Percentiles rank a stretch among this genome's conserved stretches.
phyloP scores from a whole-genome alignment of 2,888 invertebrate genomes.

The Macrophya alboannulata region DNA sequence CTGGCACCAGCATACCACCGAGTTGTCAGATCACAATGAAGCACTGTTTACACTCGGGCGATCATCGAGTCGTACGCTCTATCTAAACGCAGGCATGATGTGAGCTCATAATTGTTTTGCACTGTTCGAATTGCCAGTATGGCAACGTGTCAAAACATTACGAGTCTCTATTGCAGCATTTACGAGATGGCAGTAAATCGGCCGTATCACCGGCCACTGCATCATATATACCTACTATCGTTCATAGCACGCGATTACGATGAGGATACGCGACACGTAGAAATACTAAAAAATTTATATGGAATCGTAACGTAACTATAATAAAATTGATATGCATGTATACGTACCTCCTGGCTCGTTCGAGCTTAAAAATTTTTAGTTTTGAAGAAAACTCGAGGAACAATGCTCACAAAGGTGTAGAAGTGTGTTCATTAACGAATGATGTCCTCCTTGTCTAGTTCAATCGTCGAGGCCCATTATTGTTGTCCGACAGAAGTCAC shows the following conservation, averaged over 20 bases:
- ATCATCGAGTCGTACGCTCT: conserved; percentile 38
- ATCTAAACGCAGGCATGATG: conserved; percentile 32
- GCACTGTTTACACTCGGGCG: conserved; percentile 49
- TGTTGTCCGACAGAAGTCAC: conserved; percentile 1
- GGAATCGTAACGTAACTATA: background rate
- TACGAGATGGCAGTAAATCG: conserved; percentile 37
- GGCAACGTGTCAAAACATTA: conserved; percentile 45
- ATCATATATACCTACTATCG: conserved; percentile 1
- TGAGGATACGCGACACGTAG: background rate
- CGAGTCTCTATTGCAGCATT: background rate
- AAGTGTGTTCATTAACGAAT: background rate
- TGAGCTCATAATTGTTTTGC: conserved; percentile 22
- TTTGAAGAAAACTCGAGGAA: background rate
- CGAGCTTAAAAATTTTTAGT: background rate
- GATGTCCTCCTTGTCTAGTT: background rate
- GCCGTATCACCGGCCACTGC: background rate
- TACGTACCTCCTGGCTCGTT: no score
- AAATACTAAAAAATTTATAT: background rate
- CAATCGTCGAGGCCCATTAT: background rate
- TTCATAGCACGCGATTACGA: background rate
- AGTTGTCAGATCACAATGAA: conserved; percentile 51
- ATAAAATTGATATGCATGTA: no score
- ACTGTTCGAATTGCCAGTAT: conserved; percentile 15
- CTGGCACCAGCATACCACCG: conserved; percentile 20
- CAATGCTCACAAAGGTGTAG: background rate